phyloP scores from a whole-genome alignment of 2,797 vertebrate species.

The Eulemur mongoz region DNA sequence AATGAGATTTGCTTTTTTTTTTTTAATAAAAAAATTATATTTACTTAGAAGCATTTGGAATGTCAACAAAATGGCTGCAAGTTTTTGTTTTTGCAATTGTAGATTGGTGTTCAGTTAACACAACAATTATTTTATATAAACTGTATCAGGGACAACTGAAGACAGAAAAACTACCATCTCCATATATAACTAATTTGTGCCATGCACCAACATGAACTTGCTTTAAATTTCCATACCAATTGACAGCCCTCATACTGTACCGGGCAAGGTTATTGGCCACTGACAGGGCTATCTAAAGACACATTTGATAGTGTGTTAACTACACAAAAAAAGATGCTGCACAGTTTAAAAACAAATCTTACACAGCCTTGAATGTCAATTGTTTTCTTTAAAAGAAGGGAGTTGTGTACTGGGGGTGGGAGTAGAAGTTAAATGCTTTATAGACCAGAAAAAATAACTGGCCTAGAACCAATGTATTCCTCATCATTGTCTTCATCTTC shows the following conservation, averaged over 20 bases:
- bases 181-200: conserved; percentile 91
- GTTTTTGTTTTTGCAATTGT: background rate
- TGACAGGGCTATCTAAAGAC: conserved; percentile 91
- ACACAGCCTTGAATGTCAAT: conserved; percentile 72
- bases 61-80: conserved; percentile 90
- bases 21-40: conserved; percentile 85
- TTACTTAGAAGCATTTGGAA: conserved; percentile 98
- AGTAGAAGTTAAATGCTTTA: conserved; percentile 94
- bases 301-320: conserved; percentile 97
- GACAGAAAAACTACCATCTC: conserved; percentile 89
- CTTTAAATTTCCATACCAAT: conserved; percentile 90
- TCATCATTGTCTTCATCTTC: background rate
- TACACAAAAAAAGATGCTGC: conserved; percentile 98
- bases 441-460: conserved; percentile 90
- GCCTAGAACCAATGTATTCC: background rate
- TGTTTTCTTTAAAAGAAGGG: conserved; percentile 69
- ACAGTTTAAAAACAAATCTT: conserved; percentile 82
- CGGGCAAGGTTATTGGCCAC: conserved; percentile 93
- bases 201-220: conserved; percentile 94
- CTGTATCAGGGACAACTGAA: conserved; percentile 86
- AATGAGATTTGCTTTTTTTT: background rate
- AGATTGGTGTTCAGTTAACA: background rate
- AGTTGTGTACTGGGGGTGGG: conserved; percentile 82
- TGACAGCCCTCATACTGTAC: conserved; percentile 93
- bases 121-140: conserved; percentile 84